phyloP scores from a whole-genome alignment of 2,888 invertebrate species.

The Eristalinus sepulchralis region DNA sequence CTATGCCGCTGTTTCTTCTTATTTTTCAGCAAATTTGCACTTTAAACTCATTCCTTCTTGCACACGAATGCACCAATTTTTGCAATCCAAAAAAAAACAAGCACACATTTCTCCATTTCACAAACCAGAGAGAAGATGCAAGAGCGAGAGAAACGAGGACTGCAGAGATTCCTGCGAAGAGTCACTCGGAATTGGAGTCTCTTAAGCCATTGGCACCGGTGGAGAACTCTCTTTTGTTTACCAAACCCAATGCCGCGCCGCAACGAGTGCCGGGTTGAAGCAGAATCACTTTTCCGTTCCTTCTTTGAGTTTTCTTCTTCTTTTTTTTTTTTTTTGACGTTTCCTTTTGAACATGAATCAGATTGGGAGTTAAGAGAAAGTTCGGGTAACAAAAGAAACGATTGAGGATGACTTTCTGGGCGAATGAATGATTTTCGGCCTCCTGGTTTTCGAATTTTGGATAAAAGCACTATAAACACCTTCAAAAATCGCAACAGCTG shows the following conservation, averaged over 20 bases:
- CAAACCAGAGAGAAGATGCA: background rate
- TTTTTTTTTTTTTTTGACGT: constrained; percentile 44
- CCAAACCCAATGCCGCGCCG: constrained; percentile 8
- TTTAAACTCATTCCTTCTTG: constrained; percentile 5
- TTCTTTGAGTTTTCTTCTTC: background rate
- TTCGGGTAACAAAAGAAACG: constrained; percentile 35
- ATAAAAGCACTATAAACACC: background rate
- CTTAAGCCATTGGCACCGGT: constrained; percentile 37
- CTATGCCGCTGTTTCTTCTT: background rate
- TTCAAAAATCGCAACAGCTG: background rate
- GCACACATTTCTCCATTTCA: background rate
- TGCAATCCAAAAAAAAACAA: constrained; percentile 1
- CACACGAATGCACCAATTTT: constrained; percentile 25
- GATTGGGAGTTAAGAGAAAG: constrained; percentile 51
- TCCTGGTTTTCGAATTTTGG: background rate
- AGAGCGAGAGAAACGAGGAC: background rate
- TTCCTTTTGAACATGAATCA: constrained; percentile 45
- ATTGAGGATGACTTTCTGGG: background rate
- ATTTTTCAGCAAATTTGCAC: background rate
- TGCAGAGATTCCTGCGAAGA: background rate
- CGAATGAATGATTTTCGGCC: background rate
- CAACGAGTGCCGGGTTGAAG: constrained; percentile 48
- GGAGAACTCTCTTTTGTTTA: constrained; percentile 25
- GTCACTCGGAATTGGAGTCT: background rate
- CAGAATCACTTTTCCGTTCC: constrained; percentile 4